A percentile compares a stretch with the other conserved stretches of the same genome.
These are phyloP conservation scores for Mustelus asterias DNA, from an alignment of 2,113 vertebrate genomes.

Conservation along the genomic window DNA sequence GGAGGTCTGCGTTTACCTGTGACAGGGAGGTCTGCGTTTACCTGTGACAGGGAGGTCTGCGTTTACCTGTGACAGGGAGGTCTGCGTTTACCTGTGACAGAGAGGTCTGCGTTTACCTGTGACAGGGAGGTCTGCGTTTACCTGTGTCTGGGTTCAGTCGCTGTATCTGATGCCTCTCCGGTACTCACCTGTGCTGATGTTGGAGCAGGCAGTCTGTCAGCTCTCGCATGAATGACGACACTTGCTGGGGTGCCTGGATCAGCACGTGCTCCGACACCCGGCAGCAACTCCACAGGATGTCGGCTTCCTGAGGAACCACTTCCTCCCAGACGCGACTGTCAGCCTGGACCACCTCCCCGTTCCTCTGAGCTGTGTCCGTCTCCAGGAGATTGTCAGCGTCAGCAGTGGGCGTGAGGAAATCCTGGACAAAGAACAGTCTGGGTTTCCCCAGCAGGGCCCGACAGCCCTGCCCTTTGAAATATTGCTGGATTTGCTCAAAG, in stretches of 20 bases:
- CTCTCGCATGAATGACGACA: constrained; percentile 65
- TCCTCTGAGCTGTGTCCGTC: constrained; percentile 52
- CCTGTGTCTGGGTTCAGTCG: neutral
- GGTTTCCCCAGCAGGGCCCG: constrained; percentile 75
- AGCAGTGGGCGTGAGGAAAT: constrained; percentile 50
- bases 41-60: no score
- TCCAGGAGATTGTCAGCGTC: constrained; percentile 52
- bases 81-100: neutral
- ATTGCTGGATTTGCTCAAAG: constrained; percentile 56
- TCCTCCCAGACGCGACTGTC: neutral
- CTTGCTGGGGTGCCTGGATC: constrained; percentile 43
- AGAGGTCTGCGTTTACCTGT: neutral
- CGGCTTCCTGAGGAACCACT: constrained; percentile 65
- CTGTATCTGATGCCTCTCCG: neutral
- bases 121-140: neutral
- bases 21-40: no score
- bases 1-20: no score
- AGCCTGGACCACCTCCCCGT: neutral
- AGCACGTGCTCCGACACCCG: constrained; percentile 57
- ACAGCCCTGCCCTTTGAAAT: constrained; percentile 65
- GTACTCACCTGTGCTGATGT: constrained; percentile 61
- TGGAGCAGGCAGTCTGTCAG: constrained; percentile 58
- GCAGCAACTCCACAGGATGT: constrained; percentile 86
- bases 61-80: no score
- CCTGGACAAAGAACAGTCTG: constrained; percentile 89